Evolutionary conservation across 2,797 vertebrate genomes (phyloP).

Genomic region (Crenichthys baileyi): DNA sequence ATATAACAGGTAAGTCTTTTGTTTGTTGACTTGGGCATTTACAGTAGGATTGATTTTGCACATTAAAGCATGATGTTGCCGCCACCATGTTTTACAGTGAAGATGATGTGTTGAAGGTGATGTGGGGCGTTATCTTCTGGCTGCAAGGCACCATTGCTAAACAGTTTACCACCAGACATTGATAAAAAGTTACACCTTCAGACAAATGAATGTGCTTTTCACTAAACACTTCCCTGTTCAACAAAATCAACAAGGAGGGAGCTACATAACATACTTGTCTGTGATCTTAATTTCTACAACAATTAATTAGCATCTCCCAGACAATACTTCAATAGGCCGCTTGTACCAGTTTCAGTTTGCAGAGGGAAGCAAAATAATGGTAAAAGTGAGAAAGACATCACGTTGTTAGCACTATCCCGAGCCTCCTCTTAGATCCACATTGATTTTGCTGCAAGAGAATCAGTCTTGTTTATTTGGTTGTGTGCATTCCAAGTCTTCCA

Average conservation of each 20-base stretch:
- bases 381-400: constrained; percentile 34
- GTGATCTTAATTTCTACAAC: constrained; percentile 22
- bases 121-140: not conserved
- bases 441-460: constrained; percentile 75
- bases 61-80: not conserved
- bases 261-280: constrained; percentile 28
- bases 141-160: not conserved
- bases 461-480: constrained; percentile 56
- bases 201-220: not conserved
- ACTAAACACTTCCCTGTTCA: not conserved
- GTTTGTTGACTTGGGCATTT: not conserved
- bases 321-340: constrained; percentile 41
- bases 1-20: not conserved
- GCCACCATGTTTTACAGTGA: not conserved
- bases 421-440: constrained; percentile 58
- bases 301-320: constrained; percentile 38
- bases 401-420: constrained; percentile 39
- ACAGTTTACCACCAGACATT: not conserved
- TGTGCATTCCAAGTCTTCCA: constrained; percentile 53
- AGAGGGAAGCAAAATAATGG: constrained; percentile 14
- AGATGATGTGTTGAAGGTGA: not conserved
- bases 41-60: not conserved
- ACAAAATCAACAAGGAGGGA: constrained; percentile 23
- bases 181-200: not conserved
- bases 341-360: constrained; percentile 19